These are phyloP conservation scores for Erebia ligea DNA, from an alignment of 2,888 invertebrate genomes.

Conservation along the genomic window DNA sequence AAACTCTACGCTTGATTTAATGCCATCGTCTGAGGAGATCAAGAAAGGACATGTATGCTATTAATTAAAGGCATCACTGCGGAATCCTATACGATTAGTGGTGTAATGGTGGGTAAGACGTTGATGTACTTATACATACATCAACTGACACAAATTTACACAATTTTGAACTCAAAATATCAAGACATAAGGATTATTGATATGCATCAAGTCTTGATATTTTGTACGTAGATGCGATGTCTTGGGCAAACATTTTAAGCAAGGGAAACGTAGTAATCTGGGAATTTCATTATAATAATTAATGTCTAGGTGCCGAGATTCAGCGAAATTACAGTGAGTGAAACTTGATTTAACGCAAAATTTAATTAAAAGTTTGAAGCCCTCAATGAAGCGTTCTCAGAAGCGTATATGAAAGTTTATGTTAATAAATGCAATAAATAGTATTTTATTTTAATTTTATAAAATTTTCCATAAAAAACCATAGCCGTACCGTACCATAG, in stretches of 20 bases:
- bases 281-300: slow-evolving; percentile 22
- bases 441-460: too few species aligned
- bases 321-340: slow-evolving; percentile 12
- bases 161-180: slow-evolving; percentile 11
- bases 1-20: slow-evolving; percentile 35
- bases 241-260: slow-evolving; percentile 36
- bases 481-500: too few species aligned
- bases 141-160: background rate
- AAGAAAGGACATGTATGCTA: slow-evolving; percentile 59
- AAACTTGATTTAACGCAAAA: slow-evolving; percentile 5
- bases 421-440: too few species aligned
- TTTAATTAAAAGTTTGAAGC: background rate
- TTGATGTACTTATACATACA: slow-evolving; percentile 58
- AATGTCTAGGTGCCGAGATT: slow-evolving; percentile 20
- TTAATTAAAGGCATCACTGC: slow-evolving; percentile 71
- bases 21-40: slow-evolving; percentile 47
- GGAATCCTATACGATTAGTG: slow-evolving; percentile 75
- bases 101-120: slow-evolving; percentile 68
- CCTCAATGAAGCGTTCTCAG: background rate
- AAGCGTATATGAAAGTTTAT: background rate
- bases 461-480: too few species aligned
- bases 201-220: background rate
- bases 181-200: background rate
- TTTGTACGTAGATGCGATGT: slow-evolving; percentile 11
- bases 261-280: slow-evolving; percentile 21